A percentile compares a stretch with the other conserved stretches of the same genome.
These are phyloP conservation scores for Bimastos eiseni DNA, from an alignment of 2,888 invertebrate genomes.

Conservation along the genomic window DNA sequence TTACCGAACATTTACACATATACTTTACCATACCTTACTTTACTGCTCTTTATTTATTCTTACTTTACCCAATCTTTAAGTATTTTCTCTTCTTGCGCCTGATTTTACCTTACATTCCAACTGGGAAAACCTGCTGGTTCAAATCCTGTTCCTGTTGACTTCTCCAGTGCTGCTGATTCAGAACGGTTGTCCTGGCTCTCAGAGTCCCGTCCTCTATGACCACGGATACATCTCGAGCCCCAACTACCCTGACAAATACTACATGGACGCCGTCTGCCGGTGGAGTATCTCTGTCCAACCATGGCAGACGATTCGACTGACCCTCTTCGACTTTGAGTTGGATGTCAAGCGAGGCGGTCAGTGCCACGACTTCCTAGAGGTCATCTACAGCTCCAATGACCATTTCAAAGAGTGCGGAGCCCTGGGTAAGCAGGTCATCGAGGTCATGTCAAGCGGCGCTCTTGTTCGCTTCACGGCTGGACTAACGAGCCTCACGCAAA, in stretches of 20 bases:
- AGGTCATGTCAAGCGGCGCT: conserved; percentile 32
- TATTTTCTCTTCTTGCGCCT: not conserved
- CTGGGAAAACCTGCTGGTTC: too few species aligned
- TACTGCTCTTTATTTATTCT: not conserved
- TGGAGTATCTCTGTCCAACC: conserved; percentile 42
- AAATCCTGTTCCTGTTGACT: not conserved
- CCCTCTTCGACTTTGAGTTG: conserved; percentile 44
- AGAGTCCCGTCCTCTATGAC: conserved; percentile 30
- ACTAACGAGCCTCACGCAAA: conserved; percentile 39
- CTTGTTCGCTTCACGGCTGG: conserved; percentile 39
- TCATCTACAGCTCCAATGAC: conserved; percentile 25
- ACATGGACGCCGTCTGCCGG: conserved; percentile 41
- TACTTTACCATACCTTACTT: not conserved
- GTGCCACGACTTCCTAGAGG: conserved; percentile 26
- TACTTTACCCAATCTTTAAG: not conserved
- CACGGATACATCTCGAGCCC: conserved; percentile 44
- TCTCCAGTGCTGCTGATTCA: not conserved
- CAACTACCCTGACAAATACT: conserved; percentile 45
- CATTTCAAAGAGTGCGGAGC: conserved; percentile 43
- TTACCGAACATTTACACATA: not conserved
- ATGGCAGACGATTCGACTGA: conserved; percentile 37
- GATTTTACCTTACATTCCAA: not conserved
- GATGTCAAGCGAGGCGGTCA: conserved; percentile 40
- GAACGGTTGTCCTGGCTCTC: conserved; percentile 21
- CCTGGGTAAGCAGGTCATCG: conserved; percentile 40